Evolutionary conservation across 2,888 invertebrate genomes (phyloP), one percentile per base, ranked within the genome.

Genomic region (Eugnorisma glareosa): DNA sequence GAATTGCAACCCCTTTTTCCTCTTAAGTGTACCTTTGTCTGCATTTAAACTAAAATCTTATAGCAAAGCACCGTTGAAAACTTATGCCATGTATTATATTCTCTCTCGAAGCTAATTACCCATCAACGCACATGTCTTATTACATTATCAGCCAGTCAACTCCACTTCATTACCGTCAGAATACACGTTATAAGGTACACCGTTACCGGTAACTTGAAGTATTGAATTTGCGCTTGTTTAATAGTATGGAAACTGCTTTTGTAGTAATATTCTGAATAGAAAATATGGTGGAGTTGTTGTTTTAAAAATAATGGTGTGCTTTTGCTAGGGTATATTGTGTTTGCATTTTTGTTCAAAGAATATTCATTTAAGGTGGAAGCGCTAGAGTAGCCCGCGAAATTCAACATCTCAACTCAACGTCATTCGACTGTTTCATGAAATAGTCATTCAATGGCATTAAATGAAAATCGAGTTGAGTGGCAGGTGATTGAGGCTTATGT

Each of bases 101-200:
- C 69, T 15, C 37, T 66, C 48, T 59, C 7, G 11, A 21, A 54
- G 68, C 51, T 85, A 83, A 83, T 85, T 83, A 85, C 59, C 77
- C 67, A 61, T 48, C 71, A 83, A 83, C 43, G 74, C 10, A 76
- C 71, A 63, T 35, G 79, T 69, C 83, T 67, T 64, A 88, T 88
- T 67, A 77, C 48, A 76, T 73, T 92, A 93, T 91, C 89, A 89
- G 89, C 92, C 91, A 94, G 93, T 93, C 92, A 94, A 92, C 93
- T 90, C 86, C 87, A 83, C 89, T 92, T 94, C 92, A 92, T 94
- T 82, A 85, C 40, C 67, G 48, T 69, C 72, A 69, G 51, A 61
- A n/a, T 71, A 61, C 63, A 61, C 24, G 63, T 54, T 80, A n/a
- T 73, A 18, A 63, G 51, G 21, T 61, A 68, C 51, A 45, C 11